Conservation (phyloP, 2,113 vertebrate species). For the Podilymbus podiceps region DNA sequence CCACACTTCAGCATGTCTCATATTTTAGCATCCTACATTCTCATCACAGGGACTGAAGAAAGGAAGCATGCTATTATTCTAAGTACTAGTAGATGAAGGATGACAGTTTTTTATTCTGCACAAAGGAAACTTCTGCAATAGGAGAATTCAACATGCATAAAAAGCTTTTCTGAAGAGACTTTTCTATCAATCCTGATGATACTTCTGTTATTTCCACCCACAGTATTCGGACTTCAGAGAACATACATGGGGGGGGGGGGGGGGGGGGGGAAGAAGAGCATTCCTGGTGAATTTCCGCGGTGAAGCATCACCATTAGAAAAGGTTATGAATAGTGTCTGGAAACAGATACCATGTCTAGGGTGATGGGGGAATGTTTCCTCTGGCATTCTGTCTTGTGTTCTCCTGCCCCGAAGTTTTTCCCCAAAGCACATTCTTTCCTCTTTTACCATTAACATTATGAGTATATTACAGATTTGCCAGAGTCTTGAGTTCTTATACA, state of each 20-base stretch:
- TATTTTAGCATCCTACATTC: neutral
- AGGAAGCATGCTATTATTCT: neutral
- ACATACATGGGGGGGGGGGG: no score
- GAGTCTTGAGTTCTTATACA: neutral
- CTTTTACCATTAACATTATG: neutral
- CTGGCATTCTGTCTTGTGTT: neutral
- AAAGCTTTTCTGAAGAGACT: neutral
- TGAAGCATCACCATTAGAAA: neutral
- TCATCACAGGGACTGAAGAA: neutral
- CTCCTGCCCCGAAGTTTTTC: neutral
- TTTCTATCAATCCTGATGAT: neutral
- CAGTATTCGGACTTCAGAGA: neutral
- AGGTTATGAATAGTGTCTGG: rapidly evolving
- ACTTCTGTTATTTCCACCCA: neutral
- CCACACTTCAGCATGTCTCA: neutral
- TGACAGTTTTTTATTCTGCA: neutral
- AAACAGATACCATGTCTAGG: neutral
- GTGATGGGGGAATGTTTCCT: neutral
- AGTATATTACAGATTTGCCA: neutral
- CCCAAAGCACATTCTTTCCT: neutral
- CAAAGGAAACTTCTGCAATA: neutral
- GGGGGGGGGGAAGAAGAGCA: neutral
- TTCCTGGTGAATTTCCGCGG: neutral
- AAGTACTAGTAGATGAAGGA: neutral
- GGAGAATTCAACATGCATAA: neutral